Conservation (phyloP, 2,797 vertebrate species). For the Ctenopoma multispine region DNA sequence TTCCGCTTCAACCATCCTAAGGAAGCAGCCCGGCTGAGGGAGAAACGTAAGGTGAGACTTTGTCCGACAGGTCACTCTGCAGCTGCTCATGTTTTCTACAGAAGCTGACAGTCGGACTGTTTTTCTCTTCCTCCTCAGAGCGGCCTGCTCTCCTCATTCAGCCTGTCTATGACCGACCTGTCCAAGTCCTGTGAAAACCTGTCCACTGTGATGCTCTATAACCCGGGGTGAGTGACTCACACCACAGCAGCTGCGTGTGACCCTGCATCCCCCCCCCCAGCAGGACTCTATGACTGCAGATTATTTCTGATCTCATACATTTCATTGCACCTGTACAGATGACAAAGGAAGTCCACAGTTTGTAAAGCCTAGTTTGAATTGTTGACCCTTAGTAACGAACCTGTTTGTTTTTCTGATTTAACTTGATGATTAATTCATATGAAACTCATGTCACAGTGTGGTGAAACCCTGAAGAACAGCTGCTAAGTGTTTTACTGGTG, state of each 20-base stretch:
- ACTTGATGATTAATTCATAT: no score
- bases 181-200: slow-evolving; percentile 95
- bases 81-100: no score
- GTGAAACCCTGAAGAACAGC: no score
- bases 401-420: no score
- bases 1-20: slow-evolving; percentile 98
- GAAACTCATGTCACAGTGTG: no score
- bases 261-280: slow-evolving; percentile 6
- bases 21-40: slow-evolving; percentile 94
- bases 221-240: slow-evolving; percentile 89
- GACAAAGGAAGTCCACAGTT: no score
- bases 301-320: no score
- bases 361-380: no score
- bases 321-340: no score
- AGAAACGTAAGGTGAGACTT: slow-evolving; percentile 93
- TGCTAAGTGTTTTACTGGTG: no score
- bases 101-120: neutral
- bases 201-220: slow-evolving; percentile 95
- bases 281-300: neutral
- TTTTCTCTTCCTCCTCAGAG: slow-evolving; percentile 82
- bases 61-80: no score
- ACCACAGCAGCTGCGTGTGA: slow-evolving; percentile 9
- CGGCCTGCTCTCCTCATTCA: slow-evolving; percentile 92
- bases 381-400: no score
- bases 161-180: slow-evolving; percentile 95